Evolutionary conservation across 1,140 invertebrate species (phyloP).

Genomic region (Mylabris phalerata): DNA sequence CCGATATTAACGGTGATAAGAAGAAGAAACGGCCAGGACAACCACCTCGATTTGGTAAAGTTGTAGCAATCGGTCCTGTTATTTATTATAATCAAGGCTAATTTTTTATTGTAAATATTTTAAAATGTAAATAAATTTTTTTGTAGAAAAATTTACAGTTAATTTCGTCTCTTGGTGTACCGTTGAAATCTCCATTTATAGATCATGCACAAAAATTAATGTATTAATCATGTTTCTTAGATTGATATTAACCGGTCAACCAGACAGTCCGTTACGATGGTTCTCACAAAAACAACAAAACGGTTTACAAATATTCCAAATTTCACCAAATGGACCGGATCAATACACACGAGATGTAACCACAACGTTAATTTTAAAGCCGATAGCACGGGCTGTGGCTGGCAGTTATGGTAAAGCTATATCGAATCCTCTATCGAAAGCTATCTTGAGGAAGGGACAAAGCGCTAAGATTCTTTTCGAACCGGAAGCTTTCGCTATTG

Average conservation of each 20-base stretch:
- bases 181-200: background rate
- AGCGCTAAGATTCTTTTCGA: constrained; percentile 52
- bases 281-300: too few relatives aligned
- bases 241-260: too few relatives aligned
- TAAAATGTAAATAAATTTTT: too few relatives aligned
- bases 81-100: constrained; percentile 55
- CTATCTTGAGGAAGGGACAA: constrained; percentile 45
- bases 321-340: too few relatives aligned
- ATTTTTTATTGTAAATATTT: background rate
- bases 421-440: constrained; percentile 57
- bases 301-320: too few relatives aligned
- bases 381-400: constrained; percentile 54
- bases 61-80: constrained; percentile 61
- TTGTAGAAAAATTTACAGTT: too few relatives aligned
- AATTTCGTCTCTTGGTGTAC: background rate
- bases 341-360: too few relatives aligned
- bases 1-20: constrained; percentile 6
- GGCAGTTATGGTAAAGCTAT: constrained; percentile 58
- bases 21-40: constrained; percentile 36
- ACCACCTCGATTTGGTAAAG: constrained; percentile 47
- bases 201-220: too few relatives aligned
- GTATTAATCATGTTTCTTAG: too few relatives aligned
- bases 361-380: constrained; percentile 52
- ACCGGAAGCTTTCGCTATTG: constrained; percentile 60
- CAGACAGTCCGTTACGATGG: too few relatives aligned